Conservation (phyloP, 2,113 vertebrate species). For the Chunga burmeisteri region DNA sequence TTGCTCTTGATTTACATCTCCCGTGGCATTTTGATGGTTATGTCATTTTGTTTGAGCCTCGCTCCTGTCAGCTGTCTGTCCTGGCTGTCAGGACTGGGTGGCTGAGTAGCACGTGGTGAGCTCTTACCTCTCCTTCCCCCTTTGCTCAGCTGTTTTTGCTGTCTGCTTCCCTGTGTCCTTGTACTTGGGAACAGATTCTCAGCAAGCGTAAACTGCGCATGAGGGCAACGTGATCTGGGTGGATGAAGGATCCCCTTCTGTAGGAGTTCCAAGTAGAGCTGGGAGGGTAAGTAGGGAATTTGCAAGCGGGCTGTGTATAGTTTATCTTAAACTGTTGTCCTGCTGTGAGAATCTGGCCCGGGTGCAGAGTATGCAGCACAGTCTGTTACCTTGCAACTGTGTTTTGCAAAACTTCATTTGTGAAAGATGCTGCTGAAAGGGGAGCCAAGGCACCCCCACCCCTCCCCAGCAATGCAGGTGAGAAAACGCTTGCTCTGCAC, state of each 20-base stretch:
- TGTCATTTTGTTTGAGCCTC: constrained; percentile 63
- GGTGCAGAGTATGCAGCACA: neutral
- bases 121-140: constrained; percentile 53
- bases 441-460: neutral
- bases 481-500: constrained; percentile 18
- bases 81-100: constrained; percentile 36
- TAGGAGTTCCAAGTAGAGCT: constrained; percentile 1
- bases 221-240: neutral
- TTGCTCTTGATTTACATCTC: constrained; percentile 68
- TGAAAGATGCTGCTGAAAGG: neutral
- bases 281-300: neutral
- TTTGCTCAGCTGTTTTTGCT: constrained; percentile 63
- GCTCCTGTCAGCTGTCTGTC: constrained; percentile 62
- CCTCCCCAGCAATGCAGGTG: neutral
- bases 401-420: neutral
- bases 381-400: neutral
- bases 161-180: constrained; percentile 43
- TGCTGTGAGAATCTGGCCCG: neutral
- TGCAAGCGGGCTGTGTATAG: neutral
- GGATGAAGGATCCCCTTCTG: constrained; percentile 9
- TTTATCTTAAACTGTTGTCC: neutral
- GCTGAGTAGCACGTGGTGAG: constrained; percentile 60
- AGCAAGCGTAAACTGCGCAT: neutral
- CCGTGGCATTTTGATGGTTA: constrained; percentile 59
- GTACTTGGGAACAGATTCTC: constrained; percentile 20